These are phyloP conservation scores for Leptopilina myrica DNA, from an alignment of 2,888 invertebrate species.

Conservation along the genomic window DNA sequence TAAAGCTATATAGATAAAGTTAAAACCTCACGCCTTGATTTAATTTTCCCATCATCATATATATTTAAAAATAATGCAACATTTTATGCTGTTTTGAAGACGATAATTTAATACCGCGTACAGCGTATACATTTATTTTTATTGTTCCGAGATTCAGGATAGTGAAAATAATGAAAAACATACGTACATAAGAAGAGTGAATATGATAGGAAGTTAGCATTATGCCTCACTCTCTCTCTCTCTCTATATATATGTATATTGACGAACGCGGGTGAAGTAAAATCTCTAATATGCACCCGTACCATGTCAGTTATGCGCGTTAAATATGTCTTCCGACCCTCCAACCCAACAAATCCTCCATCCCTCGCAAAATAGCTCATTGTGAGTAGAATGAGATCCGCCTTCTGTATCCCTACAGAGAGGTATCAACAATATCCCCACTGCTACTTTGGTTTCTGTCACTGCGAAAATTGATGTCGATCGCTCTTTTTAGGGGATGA, in stretches of 20 bases:
- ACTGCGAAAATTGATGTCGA: constrained; percentile 19
- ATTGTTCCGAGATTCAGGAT: too few species aligned
- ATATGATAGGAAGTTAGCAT: background rate
- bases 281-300: constrained; percentile 61
- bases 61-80: too few species aligned
- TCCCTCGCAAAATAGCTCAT: constrained; percentile 24
- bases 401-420: constrained; percentile 24
- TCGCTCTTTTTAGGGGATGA: constrained; percentile 30
- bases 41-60: too few species aligned
- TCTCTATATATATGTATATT: background rate
- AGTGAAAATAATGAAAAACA: background rate
- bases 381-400: constrained; percentile 28
- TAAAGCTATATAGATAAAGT: too few species aligned
- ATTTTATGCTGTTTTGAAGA: too few species aligned
- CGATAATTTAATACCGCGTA: too few species aligned
- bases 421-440: constrained; percentile 12
- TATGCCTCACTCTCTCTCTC: background rate
- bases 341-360: constrained; percentile 21
- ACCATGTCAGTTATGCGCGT: constrained; percentile 59
- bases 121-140: too few species aligned
- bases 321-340: constrained; percentile 58
- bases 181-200: background rate
- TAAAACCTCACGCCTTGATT: too few species aligned
- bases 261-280: constrained; percentile 28
- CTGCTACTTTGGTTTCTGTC: constrained; percentile 32